phyloP scores from a whole-genome alignment of 2,113 vertebrate species.

The Calypte anna region DNA sequence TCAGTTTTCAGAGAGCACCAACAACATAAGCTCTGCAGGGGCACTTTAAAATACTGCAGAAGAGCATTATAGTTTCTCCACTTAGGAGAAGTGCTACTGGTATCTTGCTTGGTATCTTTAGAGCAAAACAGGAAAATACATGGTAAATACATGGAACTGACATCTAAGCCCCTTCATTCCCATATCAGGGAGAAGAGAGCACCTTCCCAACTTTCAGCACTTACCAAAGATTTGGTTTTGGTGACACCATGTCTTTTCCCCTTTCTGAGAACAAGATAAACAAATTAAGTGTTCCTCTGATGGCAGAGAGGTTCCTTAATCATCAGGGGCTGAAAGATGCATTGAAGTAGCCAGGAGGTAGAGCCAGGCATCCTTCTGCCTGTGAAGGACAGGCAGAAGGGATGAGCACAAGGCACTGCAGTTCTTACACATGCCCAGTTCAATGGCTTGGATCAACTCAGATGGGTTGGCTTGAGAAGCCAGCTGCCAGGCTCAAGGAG shows the following conservation, averaged over 20 bases:
- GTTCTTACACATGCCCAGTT: fast-evolving
- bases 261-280: not conserved
- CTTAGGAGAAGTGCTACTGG: not conserved
- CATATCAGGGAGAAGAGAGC: fast-evolving
- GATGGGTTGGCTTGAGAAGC: not conserved
- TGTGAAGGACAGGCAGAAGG: not conserved
- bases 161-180: not conserved
- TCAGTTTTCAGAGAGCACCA: not conserved
- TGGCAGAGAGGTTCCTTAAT: not conserved
- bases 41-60: not conserved
- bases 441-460: not conserved
- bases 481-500: not conserved
- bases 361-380: not conserved
- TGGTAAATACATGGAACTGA: not conserved
- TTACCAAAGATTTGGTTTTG: not conserved
- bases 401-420: fast-evolving
- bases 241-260: not conserved
- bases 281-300: not conserved
- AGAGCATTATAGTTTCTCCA: not conserved
- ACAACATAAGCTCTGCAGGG: not conserved
- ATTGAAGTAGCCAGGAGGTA: not conserved
- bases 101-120: not conserved
- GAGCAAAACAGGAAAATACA: not conserved
- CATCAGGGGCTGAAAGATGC: not conserved
- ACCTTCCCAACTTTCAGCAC: not conserved